Percentiles rank a stretch among this genome's conserved stretches.
Conservation (phyloP, 30 jellyfish, hydroid and myxozoan genomes). For the Aurelia aurita complex sp. Pacific region DNA sequence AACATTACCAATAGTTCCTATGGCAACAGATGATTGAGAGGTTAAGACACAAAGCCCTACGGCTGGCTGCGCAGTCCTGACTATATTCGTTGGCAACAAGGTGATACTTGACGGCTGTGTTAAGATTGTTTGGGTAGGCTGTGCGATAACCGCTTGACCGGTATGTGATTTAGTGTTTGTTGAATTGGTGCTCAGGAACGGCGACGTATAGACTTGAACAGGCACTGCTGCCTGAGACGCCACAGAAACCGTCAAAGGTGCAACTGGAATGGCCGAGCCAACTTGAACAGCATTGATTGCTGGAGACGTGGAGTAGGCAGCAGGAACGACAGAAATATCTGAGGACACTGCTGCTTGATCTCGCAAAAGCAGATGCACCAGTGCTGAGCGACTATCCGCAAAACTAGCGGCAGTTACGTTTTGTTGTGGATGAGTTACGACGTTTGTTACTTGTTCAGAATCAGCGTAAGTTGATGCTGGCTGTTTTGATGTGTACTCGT, state of each 20-base stretch:
- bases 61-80: slow-evolving; percentile 15
- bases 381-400: slow-evolving; percentile 1
- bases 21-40: background rate
- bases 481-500: background rate
- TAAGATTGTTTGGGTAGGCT: background rate
- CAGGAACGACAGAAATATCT: slow-evolving; percentile 7
- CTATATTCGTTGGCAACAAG: slow-evolving; percentile 20
- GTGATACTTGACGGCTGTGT: slow-evolving; percentile 13
- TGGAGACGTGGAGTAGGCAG: background rate
- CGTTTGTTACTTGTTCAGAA: too few species aligned
- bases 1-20: slow-evolving; percentile 1
- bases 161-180: slow-evolving; percentile 52
- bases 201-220: slow-evolving; percentile 26
- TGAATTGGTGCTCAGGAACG: slow-evolving; percentile 8
- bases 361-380: slow-evolving; percentile 18
- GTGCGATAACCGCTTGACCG: slow-evolving; percentile 3
- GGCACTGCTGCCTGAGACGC: slow-evolving; percentile 54
- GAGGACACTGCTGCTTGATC: slow-evolving; percentile 15
- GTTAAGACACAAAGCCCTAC: slow-evolving; percentile 24
- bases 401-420: background rate
- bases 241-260: slow-evolving; percentile 21
- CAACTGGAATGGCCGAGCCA: slow-evolving; percentile 12
- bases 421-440: background rate
- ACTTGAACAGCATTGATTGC: background rate
- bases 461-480: too few species aligned